These are phyloP conservation scores for Tachycineta bicolor DNA, from an alignment of 2,113 vertebrate genomes.

Conservation along the genomic window DNA sequence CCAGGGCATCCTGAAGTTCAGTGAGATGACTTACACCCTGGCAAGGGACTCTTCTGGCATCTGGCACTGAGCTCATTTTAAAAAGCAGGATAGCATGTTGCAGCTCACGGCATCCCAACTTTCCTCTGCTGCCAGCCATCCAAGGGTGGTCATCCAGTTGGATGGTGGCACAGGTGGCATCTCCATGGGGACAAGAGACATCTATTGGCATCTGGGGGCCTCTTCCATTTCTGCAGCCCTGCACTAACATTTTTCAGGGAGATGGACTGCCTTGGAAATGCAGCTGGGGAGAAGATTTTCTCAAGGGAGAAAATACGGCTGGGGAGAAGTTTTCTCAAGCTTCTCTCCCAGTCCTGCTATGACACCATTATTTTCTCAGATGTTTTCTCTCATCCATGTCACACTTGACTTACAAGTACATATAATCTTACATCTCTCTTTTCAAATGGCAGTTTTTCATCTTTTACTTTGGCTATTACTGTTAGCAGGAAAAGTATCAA, in stretches of 20 bases:
- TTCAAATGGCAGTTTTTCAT: not conserved
- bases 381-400: not conserved
- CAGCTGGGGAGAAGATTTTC: not conserved
- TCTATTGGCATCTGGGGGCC: not conserved
- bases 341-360: not conserved
- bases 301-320: not conserved
- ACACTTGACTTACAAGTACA: not conserved
- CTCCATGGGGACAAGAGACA: not conserved
- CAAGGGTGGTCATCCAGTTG: rapidly evolving
- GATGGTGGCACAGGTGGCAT: not conserved
- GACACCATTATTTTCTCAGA: not conserved
- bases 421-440: not conserved
- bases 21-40: not conserved
- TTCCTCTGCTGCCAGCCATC: not conserved
- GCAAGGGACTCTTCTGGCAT: not conserved
- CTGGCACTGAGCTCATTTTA: not conserved
- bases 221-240: not conserved
- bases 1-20: not conserved
- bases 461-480: not conserved
- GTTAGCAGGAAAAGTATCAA: not conserved
- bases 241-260: not conserved
- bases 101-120: not conserved
- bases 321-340: not conserved
- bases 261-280: not conserved
- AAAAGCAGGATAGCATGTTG: not conserved